These are phyloP conservation scores for Mustelus asterias DNA, from an alignment of 2,113 vertebrate genomes.

Conservation along the genomic window DNA sequence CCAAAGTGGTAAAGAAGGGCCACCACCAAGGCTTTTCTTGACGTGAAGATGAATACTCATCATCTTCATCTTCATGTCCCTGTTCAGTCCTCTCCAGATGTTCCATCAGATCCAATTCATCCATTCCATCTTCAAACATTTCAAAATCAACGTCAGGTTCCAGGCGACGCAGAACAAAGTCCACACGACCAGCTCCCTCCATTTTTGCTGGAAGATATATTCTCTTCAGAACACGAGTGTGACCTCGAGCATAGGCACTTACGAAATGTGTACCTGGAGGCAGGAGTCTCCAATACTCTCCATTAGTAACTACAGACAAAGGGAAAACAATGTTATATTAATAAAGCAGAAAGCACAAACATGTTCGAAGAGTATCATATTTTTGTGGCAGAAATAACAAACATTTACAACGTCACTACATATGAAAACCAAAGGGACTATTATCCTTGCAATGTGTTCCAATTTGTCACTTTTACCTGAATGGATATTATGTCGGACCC, in stretches of 20 bases:
- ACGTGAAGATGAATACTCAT: constrained; percentile 40
- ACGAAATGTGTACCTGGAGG: constrained; percentile 74
- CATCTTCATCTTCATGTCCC: constrained; percentile 41
- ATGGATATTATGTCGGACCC: constrained; percentile 79
- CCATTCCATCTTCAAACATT: constrained; percentile 51
- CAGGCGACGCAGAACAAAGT: constrained; percentile 73
- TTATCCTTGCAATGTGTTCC: neutral
- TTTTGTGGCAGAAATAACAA: neutral
- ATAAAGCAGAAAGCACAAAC: neutral
- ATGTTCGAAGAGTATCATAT: neutral
- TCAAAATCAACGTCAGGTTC: constrained; percentile 59
- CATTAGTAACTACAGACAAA: constrained; percentile 65
- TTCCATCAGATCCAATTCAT: constrained; percentile 63
- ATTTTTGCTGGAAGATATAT: constrained; percentile 70
- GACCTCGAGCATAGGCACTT: constrained; percentile 73
- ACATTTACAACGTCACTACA: neutral
- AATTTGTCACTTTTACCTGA: constrained; percentile 64
- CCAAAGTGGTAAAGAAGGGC: constrained; percentile 81
- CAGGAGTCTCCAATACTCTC: constrained; percentile 89
- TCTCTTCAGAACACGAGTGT: constrained; percentile 73
- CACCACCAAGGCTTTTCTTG: constrained; percentile 95
- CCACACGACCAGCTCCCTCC: constrained; percentile 69
- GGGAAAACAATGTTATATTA: neutral
- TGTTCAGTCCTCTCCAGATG: constrained; percentile 58
- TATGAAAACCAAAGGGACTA: neutral